Base-by-base conservation (phyloP, 2,113 vertebrate species). In the Pholis gunnellus region DNA sequence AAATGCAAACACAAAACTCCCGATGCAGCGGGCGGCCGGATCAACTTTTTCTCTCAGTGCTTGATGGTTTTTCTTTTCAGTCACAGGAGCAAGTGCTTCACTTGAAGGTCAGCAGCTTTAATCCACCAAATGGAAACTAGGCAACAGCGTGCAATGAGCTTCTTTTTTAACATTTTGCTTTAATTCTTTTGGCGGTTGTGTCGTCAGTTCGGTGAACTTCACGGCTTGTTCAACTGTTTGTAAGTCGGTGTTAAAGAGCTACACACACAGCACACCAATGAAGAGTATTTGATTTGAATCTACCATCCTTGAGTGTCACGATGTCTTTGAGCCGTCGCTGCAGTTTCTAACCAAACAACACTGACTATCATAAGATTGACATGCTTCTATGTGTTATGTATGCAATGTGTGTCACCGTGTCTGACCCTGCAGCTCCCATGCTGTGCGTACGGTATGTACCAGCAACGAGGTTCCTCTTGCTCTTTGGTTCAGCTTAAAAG, bases 1-100 rank as follows among this genome's bases (percentile, higher is more conserved):
- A 76, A 84, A 87, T 77, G 34, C 38, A 79, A 56, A 78, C 46
- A 74, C 27, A 66, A 72, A 52, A 65, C 34, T 56, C 1, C 22
- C 67, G 36, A 17, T 48, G 48, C 14, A 78, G 34, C 6, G 20
- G 38, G 20, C 29, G 60, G 40, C 27, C 10, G 20, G 36, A 38
- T 42, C 50, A 54, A 82, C 54, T 42, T 44, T 56, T 65, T 48
- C 11, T 48, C 11, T 46, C 40, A 78, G 46, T 31, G 14, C 56
- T 79, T 70, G 48, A 54, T 52, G 1, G 70, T 61, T 67, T 61
- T 9, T 61, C 50, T 48, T 67, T 44, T 14, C 31, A 25, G 9
- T 42, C 29, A 31, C n/a, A 8, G 0, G 46, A 57, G 68, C 22
- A 22, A 27, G 15, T 4, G 14, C 40, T 38, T 50, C 25, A 44